Percentiles rank a stretch among this genome's conserved stretches.
phyloP scores from a whole-genome alignment of 2,113 vertebrate genomes.

The Odontesthes bonariensis region DNA sequence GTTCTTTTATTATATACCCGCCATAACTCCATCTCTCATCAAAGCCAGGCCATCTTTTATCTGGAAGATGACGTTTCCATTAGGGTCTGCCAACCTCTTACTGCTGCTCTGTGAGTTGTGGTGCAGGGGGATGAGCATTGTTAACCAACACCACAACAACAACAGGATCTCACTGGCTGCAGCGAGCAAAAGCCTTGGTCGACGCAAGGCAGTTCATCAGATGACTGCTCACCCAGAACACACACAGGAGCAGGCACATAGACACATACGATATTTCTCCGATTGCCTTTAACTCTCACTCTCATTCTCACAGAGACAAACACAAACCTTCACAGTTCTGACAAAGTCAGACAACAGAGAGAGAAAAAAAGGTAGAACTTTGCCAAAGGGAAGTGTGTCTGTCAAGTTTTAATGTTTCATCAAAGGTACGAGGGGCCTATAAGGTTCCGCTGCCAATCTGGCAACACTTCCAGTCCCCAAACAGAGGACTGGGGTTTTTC shows the following conservation, averaged over 20 bases:
- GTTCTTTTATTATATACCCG: slow-evolving; percentile 74
- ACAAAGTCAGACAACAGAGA: slow-evolving; percentile 62
- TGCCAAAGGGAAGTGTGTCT: slow-evolving; percentile 57
- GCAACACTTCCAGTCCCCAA: slow-evolving; percentile 60
- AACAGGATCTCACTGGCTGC: slow-evolving; percentile 51
- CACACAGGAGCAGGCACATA: slow-evolving; percentile 31
- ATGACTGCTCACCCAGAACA: slow-evolving; percentile 70
- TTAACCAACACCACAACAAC: slow-evolving; percentile 73
- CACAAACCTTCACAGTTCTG: slow-evolving; percentile 57
- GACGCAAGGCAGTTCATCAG: slow-evolving; percentile 64
- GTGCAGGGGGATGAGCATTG: slow-evolving; percentile 65
- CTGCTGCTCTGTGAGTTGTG: slow-evolving; percentile 79
- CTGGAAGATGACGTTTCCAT: slow-evolving; percentile 82
- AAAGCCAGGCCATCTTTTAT: slow-evolving; percentile 75
- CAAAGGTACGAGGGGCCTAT: slow-evolving; percentile 68
- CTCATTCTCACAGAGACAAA: slow-evolving; percentile 43
- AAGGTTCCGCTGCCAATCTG: slow-evolving; percentile 73
- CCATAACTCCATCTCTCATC: slow-evolving; percentile 76
- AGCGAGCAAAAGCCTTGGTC: slow-evolving; percentile 31
- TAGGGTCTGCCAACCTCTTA: slow-evolving; percentile 79
- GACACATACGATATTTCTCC: slow-evolving; percentile 27
- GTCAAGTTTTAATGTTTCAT: slow-evolving; percentile 69
- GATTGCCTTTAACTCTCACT: slow-evolving; percentile 19
- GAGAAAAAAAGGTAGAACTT: slow-evolving; percentile 45
- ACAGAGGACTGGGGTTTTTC: slow-evolving; percentile 54